Evolutionary conservation across 35 echinoderm and acorn worm genomes (phyloP).

Genomic region (Stichopus chloronotus): DNA sequence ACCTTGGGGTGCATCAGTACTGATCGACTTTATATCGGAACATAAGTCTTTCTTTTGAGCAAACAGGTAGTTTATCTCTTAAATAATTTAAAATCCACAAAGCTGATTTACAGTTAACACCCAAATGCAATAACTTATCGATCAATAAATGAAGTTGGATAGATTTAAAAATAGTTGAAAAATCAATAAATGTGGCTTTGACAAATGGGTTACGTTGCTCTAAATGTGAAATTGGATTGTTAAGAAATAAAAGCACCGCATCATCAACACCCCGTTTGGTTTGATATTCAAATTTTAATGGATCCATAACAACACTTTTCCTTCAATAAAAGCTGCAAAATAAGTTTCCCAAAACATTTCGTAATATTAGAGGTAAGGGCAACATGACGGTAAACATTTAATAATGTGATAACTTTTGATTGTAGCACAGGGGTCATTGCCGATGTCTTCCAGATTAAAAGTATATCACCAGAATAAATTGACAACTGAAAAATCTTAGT

Average conservation of each 20-base stretch:
- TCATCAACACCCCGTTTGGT: too few species aligned
- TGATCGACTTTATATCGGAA: background rate
- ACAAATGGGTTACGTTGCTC: too few species aligned
- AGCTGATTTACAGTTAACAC: background rate
- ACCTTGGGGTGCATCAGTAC: background rate
- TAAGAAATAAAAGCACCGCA: too few species aligned
- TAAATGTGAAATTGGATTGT: too few species aligned
- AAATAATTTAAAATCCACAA: background rate
- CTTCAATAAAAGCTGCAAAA: background rate
- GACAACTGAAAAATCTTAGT: constrained; percentile 56
- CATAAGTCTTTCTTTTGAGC: background rate
- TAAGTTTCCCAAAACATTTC: background rate
- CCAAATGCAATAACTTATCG: background rate
- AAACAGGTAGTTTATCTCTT: background rate
- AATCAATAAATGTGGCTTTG: background rate
- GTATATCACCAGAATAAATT: constrained; percentile 46
- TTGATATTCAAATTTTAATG: background rate
- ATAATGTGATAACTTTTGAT: constrained; percentile 5
- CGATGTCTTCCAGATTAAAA: constrained; percentile 62
- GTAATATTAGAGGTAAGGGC: background rate
- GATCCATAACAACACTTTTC: background rate
- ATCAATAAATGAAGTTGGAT: background rate
- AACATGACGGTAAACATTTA: constrained; percentile 59
- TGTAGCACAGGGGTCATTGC: constrained; percentile 65
- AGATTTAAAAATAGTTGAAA: background rate